Evolutionary conservation across 1,140 invertebrate genomes (phyloP).

Genomic region (Nasonia longicornis): DNA sequence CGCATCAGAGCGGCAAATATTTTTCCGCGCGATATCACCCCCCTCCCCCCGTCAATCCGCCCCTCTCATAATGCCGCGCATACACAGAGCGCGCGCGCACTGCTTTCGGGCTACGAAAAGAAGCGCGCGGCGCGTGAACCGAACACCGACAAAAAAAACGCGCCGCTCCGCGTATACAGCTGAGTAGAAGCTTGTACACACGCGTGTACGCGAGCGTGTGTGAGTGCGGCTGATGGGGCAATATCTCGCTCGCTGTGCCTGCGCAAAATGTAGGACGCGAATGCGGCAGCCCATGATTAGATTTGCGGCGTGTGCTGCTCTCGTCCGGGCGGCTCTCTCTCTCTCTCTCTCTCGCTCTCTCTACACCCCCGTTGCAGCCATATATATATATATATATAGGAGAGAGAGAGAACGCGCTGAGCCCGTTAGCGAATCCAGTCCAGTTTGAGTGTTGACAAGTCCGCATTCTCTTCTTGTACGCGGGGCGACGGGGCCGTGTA

Average conservation of each 20-base stretch:
- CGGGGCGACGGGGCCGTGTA: conserved; percentile 52
- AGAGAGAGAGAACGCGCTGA: conserved; percentile 49
- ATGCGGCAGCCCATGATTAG: conserved; percentile 64
- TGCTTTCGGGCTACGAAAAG: neutral
- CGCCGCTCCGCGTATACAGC: neutral
- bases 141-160: neutral
- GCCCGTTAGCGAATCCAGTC: conserved; percentile 62
- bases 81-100: too few species aligned
- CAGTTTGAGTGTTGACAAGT: conserved; percentile 63
- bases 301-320: conserved; percentile 61
- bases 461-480: conserved; percentile 55
- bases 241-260: conserved; percentile 16
- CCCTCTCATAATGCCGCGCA: neutral
- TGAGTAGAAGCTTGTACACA: neutral
- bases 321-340: neutral
- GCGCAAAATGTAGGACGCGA: conserved; percentile 55
- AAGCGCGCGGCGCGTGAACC: neutral
- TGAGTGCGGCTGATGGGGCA: conserved; percentile 37
- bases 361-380: neutral
- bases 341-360: neutral
- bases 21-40: conserved; percentile 10
- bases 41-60: neutral
- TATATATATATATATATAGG: conserved; percentile 12
- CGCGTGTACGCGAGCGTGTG: neutral
- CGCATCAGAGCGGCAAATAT: conserved; percentile 15